Base-by-base conservation (phyloP, 2,797 vertebrate species). In the Pseudochirops corinnae region DNA sequence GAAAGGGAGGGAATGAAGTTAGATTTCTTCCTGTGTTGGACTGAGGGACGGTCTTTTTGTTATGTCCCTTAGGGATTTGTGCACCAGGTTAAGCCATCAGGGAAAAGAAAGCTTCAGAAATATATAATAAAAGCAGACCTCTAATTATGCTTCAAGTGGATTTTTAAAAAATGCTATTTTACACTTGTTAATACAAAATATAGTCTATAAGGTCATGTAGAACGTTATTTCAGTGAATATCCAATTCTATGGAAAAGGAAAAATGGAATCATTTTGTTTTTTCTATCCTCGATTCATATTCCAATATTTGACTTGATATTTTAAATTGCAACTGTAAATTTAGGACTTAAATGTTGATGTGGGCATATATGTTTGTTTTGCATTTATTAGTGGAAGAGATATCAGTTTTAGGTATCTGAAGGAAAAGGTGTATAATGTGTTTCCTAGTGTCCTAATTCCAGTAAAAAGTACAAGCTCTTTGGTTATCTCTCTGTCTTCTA, bases 51-150 rank as follows among this genome's bases (percentile, higher is more conserved):
- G 91, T 33, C 95, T 92, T 93, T 90, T 98, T 97, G 96, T 95
- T 96, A 92, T 96, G 95, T 96, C 98, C 93, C 93, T 97, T 21
- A 39, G 96, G 94, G 93, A 92, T 98, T 97, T 94, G 28, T 60
- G 56, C 94, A 91, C 74, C 97, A 94, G 74, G 74, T 93, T 97
- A 95, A 96, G 91, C 0, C 46, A 95, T 96, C 56, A 92, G 96
- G 97, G 97, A 96, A 97, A 98, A 97, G 96, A 97, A 97, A 92
- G 93, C 97, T 98, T 97, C 97, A 97, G 97, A 95, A 97, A 97
- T 91, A 95, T 96, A 4, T 55, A 97, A 92, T 82, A 91, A 96
- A 87, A 97, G 94, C 93, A 98, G 96, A 96, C 87, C 90, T 94
- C 95, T 96, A 98, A 96, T 97, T 97, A 97, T 95, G 39, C 96